A percentile compares a stretch with the other conserved stretches of the same genome.
phyloP scores from a whole-genome alignment of 2,888 invertebrate genomes.

The Rapana venosa region DNA sequence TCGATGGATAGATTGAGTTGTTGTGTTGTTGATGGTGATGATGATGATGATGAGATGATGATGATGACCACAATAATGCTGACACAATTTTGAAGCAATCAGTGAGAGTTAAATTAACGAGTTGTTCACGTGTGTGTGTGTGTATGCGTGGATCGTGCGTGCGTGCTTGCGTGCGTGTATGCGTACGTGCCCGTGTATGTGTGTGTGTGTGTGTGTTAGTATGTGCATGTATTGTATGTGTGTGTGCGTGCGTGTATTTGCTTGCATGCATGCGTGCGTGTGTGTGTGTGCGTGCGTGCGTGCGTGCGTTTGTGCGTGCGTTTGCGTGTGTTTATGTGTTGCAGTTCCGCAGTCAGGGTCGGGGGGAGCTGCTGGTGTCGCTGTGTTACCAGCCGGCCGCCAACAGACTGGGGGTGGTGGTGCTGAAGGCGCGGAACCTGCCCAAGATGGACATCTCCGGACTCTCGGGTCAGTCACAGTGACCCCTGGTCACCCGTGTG shows the following conservation, averaged over 20 bases:
- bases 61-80: background rate
- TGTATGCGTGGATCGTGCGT: too few relatives aligned
- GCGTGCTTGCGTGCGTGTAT: too few relatives aligned
- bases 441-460: slow-evolving; percentile 99
- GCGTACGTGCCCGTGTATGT: too few relatives aligned
- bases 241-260: background rate
- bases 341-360: slow-evolving; percentile 93
- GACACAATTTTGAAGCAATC: background rate
- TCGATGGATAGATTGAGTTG: too few relatives aligned
- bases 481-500: too few relatives aligned
- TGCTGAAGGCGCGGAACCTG: slow-evolving; percentile 96
- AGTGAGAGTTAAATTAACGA: too few relatives aligned
- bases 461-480: slow-evolving; percentile 83
- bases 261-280: background rate
- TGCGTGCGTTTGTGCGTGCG: background rate
- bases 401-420: slow-evolving; percentile 95
- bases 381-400: slow-evolving; percentile 99
- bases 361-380: slow-evolving; percentile 96
- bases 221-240: background rate
- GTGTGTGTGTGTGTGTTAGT: background rate
- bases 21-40: slow-evolving; percentile 13
- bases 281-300: background rate
- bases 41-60: slow-evolving; percentile 29
- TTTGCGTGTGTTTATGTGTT: slow-evolving; percentile 13
- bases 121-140: too few relatives aligned